Conservation (phyloP, 1,140 invertebrate genomes). For the Macrosteles quadrilineatus region DNA sequence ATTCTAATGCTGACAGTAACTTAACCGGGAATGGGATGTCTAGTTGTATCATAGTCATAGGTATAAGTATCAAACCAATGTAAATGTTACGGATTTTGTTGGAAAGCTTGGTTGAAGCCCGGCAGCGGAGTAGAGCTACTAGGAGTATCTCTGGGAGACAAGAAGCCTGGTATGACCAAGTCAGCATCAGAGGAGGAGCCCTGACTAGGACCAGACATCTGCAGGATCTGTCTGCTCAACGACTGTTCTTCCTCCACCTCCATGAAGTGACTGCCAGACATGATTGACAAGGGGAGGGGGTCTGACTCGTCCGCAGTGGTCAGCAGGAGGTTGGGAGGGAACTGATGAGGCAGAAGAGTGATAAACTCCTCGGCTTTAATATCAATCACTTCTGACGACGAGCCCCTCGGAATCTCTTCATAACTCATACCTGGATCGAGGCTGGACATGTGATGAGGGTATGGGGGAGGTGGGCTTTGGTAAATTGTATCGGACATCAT, state of each 20-base stretch:
- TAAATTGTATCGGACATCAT: slow-evolving; percentile 19
- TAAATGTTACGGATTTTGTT: slow-evolving; percentile 34
- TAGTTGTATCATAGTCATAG: no score
- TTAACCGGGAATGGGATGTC: no score
- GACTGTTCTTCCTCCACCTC: slow-evolving; percentile 8
- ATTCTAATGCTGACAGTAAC: no score
- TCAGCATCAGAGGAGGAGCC: slow-evolving; percentile 29
- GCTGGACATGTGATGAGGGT: background rate
- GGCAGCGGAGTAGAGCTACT: slow-evolving; percentile 35
- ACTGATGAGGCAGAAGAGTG: slow-evolving; percentile 13
- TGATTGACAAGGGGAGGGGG: background rate
- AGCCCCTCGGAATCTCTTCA: background rate
- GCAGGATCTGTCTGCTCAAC: slow-evolving; percentile 19
- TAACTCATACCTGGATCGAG: background rate
- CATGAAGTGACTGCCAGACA: slow-evolving; percentile 17
- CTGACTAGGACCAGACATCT: slow-evolving; percentile 23
- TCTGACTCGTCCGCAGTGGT: background rate
- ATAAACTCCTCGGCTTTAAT: slow-evolving; percentile 5
- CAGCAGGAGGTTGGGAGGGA: slow-evolving; percentile 5
- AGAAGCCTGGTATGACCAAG: slow-evolving; percentile 28
- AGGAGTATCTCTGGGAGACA: slow-evolving; percentile 30
- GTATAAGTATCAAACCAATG: no score
- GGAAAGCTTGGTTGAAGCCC: slow-evolving; percentile 41
- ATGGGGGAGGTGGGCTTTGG: slow-evolving; percentile 25
- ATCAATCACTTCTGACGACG: slow-evolving; percentile 20